Percentiles rank a stretch among this genome's conserved stretches.
These are phyloP conservation scores for Maccullochella peelii DNA, from an alignment of 2,113 vertebrate genomes.

Conservation along the genomic window DNA sequence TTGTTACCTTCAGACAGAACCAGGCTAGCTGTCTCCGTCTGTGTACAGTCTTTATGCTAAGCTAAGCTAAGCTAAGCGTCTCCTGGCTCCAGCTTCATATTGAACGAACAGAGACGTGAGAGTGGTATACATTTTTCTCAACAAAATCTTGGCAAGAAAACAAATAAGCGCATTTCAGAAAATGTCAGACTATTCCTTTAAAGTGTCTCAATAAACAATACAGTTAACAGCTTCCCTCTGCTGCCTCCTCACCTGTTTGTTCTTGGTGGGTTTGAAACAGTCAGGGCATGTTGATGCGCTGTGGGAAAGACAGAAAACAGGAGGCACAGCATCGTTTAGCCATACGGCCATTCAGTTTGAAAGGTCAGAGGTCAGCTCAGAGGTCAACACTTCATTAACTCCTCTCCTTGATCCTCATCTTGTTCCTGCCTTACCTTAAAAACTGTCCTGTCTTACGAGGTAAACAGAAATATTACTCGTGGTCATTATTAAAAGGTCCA, in stretches of 20 bases:
- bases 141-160: too few relatives aligned
- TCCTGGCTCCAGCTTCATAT: too few relatives aligned
- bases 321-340: not conserved
- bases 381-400: not conserved
- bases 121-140: too few relatives aligned
- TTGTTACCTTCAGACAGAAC: not conserved
- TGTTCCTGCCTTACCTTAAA: too few relatives aligned
- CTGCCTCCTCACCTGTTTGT: conserved; percentile 89
- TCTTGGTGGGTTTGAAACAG: conserved; percentile 95
- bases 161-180: too few relatives aligned
- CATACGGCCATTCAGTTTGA: not conserved
- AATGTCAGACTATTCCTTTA: not conserved
- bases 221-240: not conserved
- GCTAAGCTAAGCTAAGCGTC: not conserved
- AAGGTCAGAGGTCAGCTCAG: not conserved
- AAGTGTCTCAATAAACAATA: not conserved
- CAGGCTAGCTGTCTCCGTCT: not conserved
- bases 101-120: too few relatives aligned
- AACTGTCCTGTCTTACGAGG: too few relatives aligned
- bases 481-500: too few relatives aligned
- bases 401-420: too few relatives aligned
- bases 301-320: conserved; percentile 28
- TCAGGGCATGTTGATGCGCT: conserved; percentile 89
- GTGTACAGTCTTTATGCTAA: not conserved
- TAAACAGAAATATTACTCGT: too few relatives aligned